These are phyloP conservation scores for Drosophila multiciliata DNA, from an alignment of 2,888 invertebrate species.

Conservation along the genomic window DNA sequence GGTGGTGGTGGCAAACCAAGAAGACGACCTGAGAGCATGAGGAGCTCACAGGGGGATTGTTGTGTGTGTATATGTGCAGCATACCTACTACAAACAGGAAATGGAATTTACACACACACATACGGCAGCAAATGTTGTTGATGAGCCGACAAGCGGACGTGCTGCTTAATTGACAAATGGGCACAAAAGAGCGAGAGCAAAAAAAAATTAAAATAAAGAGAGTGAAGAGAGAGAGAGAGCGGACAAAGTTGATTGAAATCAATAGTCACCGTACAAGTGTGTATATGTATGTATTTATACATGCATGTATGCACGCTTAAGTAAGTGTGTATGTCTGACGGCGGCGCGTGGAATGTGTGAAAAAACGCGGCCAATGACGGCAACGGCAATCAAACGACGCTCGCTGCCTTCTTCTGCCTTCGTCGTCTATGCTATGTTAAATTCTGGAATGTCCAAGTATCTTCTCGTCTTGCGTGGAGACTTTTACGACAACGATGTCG, in stretches of 20 bases:
- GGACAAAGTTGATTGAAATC: conserved; percentile 72
- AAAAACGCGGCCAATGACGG: conserved; percentile 80
- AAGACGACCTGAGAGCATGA: conserved; percentile 41
- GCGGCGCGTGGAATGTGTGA: conserved; percentile 72
- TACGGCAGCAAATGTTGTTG: conserved; percentile 51
- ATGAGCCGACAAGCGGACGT: conserved; percentile 71
- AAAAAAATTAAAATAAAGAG: conserved; percentile 9
- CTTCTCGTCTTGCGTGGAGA: conserved; percentile 55
- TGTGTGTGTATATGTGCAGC: conserved; percentile 46
- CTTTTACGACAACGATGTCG: conserved; percentile 39
- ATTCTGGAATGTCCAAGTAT: conserved; percentile 75
- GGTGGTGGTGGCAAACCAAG: conserved; percentile 59
- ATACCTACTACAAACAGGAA: conserved; percentile 78
- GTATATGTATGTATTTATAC: conserved; percentile 35
- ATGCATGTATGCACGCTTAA: conserved; percentile 8
- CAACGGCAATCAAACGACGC: conserved; percentile 62
- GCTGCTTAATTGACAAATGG: conserved; percentile 76
- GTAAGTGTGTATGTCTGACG: conserved; percentile 11
- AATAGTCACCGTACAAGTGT: conserved; percentile 71
- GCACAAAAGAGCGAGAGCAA: conserved; percentile 52
- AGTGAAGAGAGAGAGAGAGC: conserved; percentile 40
- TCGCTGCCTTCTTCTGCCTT: conserved; percentile 22
- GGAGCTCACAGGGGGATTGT: conserved; percentile 9
- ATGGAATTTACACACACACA: conserved; percentile 72
- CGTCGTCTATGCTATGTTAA: conserved; percentile 45